phyloP scores from a whole-genome alignment of 2,888 invertebrate genomes.

The Diadegma fenestrale region DNA sequence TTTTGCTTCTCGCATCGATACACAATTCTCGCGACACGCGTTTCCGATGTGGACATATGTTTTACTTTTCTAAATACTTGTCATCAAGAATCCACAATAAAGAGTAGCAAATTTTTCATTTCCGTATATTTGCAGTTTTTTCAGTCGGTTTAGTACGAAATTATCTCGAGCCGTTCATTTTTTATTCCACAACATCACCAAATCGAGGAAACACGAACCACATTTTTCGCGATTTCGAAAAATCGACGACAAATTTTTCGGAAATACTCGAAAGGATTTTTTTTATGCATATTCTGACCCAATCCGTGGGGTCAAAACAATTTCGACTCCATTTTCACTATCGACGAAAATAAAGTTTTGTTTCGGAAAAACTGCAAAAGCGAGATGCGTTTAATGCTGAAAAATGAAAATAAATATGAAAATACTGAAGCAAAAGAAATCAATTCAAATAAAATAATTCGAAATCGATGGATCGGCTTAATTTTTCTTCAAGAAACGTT shows the following conservation, averaged over 20 bases:
- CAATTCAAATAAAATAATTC: background rate
- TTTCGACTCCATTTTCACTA: too few relatives aligned
- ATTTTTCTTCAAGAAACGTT: background rate
- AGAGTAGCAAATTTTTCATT: background rate
- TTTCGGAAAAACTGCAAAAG: background rate
- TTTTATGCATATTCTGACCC: too few relatives aligned
- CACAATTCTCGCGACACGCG: conserved; percentile 49
- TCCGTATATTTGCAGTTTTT: too few relatives aligned
- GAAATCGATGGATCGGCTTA: background rate
- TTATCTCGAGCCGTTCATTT: too few relatives aligned
- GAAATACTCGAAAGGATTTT: too few relatives aligned
- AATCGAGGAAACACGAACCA: too few relatives aligned
- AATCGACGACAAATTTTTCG: too few relatives aligned
- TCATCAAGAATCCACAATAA: background rate
- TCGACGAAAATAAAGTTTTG: background rate
- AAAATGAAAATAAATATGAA: background rate
- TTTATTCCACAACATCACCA: too few relatives aligned
- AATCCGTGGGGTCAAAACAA: too few relatives aligned
- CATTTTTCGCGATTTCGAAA: too few relatives aligned
- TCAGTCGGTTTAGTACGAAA: too few relatives aligned
- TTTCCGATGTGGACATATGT: conserved; percentile 16
- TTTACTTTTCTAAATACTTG: background rate
- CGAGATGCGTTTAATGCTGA: background rate
- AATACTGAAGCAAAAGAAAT: background rate
- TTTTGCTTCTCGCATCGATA: conserved; percentile 45